Evolutionary conservation across 1,140 invertebrate species (phyloP).

Genomic region (Drosophila nannoptera): DNA sequence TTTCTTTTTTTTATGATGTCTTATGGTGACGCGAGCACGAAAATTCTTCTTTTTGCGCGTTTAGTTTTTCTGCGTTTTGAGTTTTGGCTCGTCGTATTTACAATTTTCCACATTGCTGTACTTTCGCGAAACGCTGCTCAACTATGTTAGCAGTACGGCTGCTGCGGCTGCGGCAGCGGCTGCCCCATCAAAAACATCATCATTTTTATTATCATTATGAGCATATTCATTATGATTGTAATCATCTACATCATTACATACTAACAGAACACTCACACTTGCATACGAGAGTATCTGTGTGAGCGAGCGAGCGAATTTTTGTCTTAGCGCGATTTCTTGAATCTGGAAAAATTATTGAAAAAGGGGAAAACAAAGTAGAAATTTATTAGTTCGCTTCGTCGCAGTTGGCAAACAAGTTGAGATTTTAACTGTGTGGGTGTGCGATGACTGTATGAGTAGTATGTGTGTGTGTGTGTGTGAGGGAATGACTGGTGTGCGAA

Average conservation of each 20-base stretch:
- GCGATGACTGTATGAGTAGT: slow-evolving; percentile 36
- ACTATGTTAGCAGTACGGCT: slow-evolving; percentile 32
- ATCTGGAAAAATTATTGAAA: slow-evolving; percentile 69
- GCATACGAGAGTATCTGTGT: not conserved
- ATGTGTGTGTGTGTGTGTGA: slow-evolving; percentile 24
- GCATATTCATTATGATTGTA: slow-evolving; percentile 17
- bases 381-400: slow-evolving; percentile 76
- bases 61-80: slow-evolving; percentile 77
- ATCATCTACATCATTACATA: slow-evolving; percentile 59
- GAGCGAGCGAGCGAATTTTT: slow-evolving; percentile 25
- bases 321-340: slow-evolving; percentile 52
- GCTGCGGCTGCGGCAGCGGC: slow-evolving; percentile 32
- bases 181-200: slow-evolving; percentile 46
- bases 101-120: slow-evolving; percentile 77
- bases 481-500: slow-evolving; percentile 17
- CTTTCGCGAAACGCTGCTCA: slow-evolving; percentile 64
- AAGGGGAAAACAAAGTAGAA: slow-evolving; percentile 61
- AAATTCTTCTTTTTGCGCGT: slow-evolving; percentile 78
- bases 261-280: slow-evolving; percentile 47
- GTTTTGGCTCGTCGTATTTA: slow-evolving; percentile 74
- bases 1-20: slow-evolving; percentile 47
- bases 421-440: slow-evolving; percentile 49
- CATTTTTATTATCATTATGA: slow-evolving; percentile 34
- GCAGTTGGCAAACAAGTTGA: slow-evolving; percentile 75
- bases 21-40: slow-evolving; percentile 53